Percentiles rank a stretch among this genome's conserved stretches.
Conservation (phyloP, 2,888 invertebrate species). For the Lepidochitona cinerea region DNA sequence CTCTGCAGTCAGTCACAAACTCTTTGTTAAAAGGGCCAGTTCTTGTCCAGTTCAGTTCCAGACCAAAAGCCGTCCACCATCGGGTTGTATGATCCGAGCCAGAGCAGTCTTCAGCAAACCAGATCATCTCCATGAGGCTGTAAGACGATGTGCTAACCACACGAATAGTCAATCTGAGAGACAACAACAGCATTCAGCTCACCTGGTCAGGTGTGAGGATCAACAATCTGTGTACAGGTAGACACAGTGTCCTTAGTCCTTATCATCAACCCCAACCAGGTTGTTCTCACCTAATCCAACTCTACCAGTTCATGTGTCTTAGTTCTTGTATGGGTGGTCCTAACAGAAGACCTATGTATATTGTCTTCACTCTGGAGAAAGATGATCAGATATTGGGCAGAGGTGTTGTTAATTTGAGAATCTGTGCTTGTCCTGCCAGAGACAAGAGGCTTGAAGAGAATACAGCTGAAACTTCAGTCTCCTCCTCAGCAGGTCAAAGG, state of each 20-base stretch:
- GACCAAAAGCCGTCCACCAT: slow-evolving; percentile 28
- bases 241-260: not conserved
- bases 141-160: slow-evolving; percentile 79
- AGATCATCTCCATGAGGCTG: slow-evolving; percentile 77
- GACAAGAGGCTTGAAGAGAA: too few species aligned
- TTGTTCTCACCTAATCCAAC: not conserved
- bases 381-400: not conserved
- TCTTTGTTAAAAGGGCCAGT: not conserved
- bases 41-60: slow-evolving; percentile 1
- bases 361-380: not conserved
- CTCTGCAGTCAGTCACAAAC: not conserved
- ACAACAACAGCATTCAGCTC: not conserved
- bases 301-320: slow-evolving; percentile 5
- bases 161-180: slow-evolving; percentile 44
- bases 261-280: not conserved
- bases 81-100: slow-evolving; percentile 74
- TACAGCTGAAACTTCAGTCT: not conserved
- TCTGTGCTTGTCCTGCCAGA: not conserved
- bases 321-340: not conserved
- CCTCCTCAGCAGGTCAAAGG: not conserved
- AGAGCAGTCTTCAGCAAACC: slow-evolving; percentile 77
- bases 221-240: not conserved
- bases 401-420: not conserved
- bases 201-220: not conserved
- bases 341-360: slow-evolving; percentile 1